Conservation (phyloP, 2,888 invertebrate species). For the Nomada ferruginata region DNA sequence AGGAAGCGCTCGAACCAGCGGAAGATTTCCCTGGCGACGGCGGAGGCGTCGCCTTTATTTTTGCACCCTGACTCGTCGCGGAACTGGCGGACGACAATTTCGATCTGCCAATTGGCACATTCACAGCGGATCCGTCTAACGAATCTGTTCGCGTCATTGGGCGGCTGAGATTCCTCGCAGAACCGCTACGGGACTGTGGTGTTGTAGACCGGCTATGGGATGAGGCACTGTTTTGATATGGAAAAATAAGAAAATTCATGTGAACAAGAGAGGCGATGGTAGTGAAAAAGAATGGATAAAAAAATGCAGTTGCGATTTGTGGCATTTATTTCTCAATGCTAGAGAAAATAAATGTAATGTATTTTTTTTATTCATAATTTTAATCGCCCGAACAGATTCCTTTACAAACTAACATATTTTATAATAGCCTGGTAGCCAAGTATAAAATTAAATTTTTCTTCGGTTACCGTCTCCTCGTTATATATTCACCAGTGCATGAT, state of each 20-base stretch:
- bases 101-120: slow-evolving; percentile 81
- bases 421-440: too few species aligned
- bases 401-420: too few species aligned
- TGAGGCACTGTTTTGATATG: slow-evolving; percentile 46
- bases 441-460: too few species aligned
- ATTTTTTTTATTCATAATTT: background rate
- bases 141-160: slow-evolving; percentile 78
- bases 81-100: slow-evolving; percentile 79
- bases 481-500: too few species aligned
- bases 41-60: slow-evolving; percentile 76
- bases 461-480: too few species aligned
- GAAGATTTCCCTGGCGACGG: slow-evolving; percentile 72
- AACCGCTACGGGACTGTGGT: slow-evolving; percentile 70
- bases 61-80: slow-evolving; percentile 78
- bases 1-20: slow-evolving; percentile 54
- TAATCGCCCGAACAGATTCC: too few species aligned
- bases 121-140: slow-evolving; percentile 76
- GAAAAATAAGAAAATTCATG: background rate
- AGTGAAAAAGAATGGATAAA: background rate
- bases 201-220: slow-evolving; percentile 67
- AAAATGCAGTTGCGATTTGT: background rate
- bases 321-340: background rate
- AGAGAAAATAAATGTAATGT: background rate
- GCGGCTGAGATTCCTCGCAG: slow-evolving; percentile 74
- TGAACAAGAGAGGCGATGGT: background rate